phyloP scores from a whole-genome alignment of 1,140 invertebrate genomes.

The Drosophila tsacasi region DNA sequence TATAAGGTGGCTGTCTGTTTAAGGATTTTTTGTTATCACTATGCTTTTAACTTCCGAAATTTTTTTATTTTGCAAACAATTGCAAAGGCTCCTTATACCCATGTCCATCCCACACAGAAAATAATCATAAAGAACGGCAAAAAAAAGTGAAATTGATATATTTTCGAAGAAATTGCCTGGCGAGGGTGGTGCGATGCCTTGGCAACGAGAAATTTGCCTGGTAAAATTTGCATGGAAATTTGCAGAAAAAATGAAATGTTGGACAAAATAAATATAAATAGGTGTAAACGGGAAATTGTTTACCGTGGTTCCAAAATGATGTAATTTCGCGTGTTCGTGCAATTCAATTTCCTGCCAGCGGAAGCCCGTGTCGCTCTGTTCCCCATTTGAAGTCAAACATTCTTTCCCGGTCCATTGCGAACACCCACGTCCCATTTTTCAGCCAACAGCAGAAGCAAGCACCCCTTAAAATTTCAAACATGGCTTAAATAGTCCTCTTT shows the following conservation, averaged over 20 bases:
- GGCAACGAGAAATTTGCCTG: constrained; percentile 73
- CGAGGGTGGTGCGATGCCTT: constrained; percentile 38
- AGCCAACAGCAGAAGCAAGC: background rate
- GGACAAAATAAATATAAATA: constrained; percentile 46
- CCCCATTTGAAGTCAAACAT: constrained; percentile 69
- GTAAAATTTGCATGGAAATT: constrained; percentile 63
- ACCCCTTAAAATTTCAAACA: constrained; percentile 43
- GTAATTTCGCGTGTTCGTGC: constrained; percentile 84
- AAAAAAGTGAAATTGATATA: constrained; percentile 80
- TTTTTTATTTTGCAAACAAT: background rate
- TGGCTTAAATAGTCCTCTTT: constrained; percentile 37
- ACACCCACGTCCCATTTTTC: background rate
- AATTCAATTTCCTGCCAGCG: constrained; percentile 84
- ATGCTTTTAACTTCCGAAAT: background rate
- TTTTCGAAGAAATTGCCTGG: constrained; percentile 72
- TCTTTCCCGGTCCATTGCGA: constrained; percentile 28
- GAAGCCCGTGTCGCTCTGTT: constrained; percentile 86
- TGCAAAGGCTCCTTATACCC: background rate
- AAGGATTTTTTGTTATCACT: background rate
- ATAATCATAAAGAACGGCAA: constrained; percentile 16
- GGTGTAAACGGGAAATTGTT: constrained; percentile 81
- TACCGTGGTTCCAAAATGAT: constrained; percentile 83
- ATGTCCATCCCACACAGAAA: constrained; percentile 20
- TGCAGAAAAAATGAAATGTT: constrained; percentile 31
- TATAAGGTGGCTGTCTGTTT: background rate